phyloP scores from a whole-genome alignment of 1,140 invertebrate genomes.

The Meloidogyne exigua region DNA sequence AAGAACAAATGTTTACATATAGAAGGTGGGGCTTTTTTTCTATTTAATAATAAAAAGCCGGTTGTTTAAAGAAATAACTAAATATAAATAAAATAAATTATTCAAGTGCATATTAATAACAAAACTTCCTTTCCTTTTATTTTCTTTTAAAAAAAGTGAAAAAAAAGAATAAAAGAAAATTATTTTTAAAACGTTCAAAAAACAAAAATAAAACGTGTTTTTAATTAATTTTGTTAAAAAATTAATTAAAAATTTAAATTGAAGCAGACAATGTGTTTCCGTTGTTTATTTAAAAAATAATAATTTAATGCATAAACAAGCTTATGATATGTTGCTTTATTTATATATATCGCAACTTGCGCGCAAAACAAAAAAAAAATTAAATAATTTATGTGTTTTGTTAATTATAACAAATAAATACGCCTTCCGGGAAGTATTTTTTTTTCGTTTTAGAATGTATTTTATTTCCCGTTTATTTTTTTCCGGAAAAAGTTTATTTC shows the following conservation, averaged over 20 bases:
- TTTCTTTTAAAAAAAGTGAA: neutral
- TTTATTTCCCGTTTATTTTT: too few relatives aligned
- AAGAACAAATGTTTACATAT: neutral
- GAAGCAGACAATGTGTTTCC: neutral
- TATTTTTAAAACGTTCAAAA: neutral
- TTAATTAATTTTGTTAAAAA: neutral
- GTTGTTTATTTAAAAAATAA: too few relatives aligned
- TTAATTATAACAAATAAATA: neutral
- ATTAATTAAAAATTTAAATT: neutral
- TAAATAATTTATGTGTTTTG: neutral
- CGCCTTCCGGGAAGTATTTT: too few relatives aligned
- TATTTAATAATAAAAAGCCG: neutral
- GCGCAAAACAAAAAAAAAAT: too few relatives aligned
- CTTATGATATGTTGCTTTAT: neutral
- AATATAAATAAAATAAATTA: neutral
- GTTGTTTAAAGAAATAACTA: slow-evolving; percentile 1
- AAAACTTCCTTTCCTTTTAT: neutral
- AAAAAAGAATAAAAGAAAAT: neutral
- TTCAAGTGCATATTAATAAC: neutral
- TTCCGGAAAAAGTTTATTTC: too few relatives aligned
- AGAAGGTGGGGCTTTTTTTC: too few relatives aligned
- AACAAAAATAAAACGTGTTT: neutral
- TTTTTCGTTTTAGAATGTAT: too few relatives aligned
- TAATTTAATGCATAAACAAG: neutral
- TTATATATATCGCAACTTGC: neutral